Percentiles rank a stretch among this genome's conserved stretches.
These are phyloP conservation scores for Pelvicachromis taeniatus DNA, from an alignment of 2,113 vertebrate species.

Conservation along the genomic window DNA sequence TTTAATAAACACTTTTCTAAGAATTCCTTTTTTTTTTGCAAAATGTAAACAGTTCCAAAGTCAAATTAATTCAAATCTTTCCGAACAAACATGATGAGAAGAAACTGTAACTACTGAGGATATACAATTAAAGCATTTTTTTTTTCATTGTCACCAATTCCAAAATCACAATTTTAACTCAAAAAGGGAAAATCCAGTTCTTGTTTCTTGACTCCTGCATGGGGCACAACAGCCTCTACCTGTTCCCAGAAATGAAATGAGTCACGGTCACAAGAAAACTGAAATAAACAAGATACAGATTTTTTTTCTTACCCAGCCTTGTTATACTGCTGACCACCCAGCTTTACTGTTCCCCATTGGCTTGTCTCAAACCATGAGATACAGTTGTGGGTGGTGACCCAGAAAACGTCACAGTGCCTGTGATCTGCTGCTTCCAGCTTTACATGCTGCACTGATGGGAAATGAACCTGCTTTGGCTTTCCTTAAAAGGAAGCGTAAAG, in stretches of 20 bases:
- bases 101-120: background rate
- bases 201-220: background rate
- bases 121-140: background rate
- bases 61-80: background rate
- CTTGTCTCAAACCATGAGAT: constrained; percentile 30
- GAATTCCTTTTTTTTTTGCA: background rate
- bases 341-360: constrained; percentile 44
- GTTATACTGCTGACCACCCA: background rate
- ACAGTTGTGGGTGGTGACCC: constrained; percentile 47
- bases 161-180: background rate
- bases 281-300: constrained; percentile 32
- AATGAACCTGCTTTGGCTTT: constrained; percentile 37
- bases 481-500: constrained; percentile 65
- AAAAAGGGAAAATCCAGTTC: background rate
- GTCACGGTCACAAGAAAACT: constrained; percentile 47
- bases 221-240: background rate
- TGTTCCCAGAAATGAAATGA: constrained; percentile 51
- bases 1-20: background rate
- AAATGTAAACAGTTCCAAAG: background rate
- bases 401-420: constrained; percentile 52
- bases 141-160: background rate
- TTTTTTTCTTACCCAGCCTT: background rate
- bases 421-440: constrained; percentile 54
- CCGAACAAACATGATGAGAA: background rate
- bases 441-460: constrained; percentile 58